Base-by-base conservation (phyloP, 2,888 invertebrate genomes). In the Coremacera marginata region DNA sequence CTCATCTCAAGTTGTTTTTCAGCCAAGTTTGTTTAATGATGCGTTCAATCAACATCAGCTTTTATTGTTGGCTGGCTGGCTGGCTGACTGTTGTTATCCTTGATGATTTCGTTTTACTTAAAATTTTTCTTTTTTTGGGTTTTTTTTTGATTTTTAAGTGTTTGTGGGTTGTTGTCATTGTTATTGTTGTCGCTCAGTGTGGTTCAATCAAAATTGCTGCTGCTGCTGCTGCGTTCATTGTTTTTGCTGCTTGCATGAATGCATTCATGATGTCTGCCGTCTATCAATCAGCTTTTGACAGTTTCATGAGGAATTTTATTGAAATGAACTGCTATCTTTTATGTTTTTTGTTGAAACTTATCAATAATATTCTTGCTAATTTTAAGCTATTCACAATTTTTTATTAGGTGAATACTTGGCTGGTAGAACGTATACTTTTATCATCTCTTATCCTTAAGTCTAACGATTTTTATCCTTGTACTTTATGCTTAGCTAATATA, bases 271-370 rank as follows among this genome's bases (percentile, higher is more conserved):
- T 84, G 84, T 84, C 83, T 80, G 82, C 78, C 81, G 82, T 83
- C 83, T 82, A 86, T 85, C 86, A 86, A 86, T 85, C 85, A 86
- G 83, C 81, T 86, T 86, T 86, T 86, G 85, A 86, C 85, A 86
- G 84, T 84, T 86, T 86, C 83, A 84, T 84, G 84, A 84, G 84
- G 85, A 86, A 85, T 86, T 86, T 83, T 82, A 82, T 84, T 83
- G 83, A 86, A 85, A 86, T 86, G 62, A 49, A 72, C 72, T 62
- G 62, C 72, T 8, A 60, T 62, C 44, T 57, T 49, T 71, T 16
- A 19, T 44, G 5, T 34, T 19, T 22, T 44, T 37, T 34, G 27
- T 67, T 31, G 22, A n/a, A 7, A 19, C 44, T 67, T 67, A 9
- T 22, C 67, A 67, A 67, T 11, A 2, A 3, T 70, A 51, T 49